Percentiles rank a stretch among this genome's conserved stretches.
Conservation (phyloP, 2,888 invertebrate genomes). For the Ochropacha duplaris region DNA sequence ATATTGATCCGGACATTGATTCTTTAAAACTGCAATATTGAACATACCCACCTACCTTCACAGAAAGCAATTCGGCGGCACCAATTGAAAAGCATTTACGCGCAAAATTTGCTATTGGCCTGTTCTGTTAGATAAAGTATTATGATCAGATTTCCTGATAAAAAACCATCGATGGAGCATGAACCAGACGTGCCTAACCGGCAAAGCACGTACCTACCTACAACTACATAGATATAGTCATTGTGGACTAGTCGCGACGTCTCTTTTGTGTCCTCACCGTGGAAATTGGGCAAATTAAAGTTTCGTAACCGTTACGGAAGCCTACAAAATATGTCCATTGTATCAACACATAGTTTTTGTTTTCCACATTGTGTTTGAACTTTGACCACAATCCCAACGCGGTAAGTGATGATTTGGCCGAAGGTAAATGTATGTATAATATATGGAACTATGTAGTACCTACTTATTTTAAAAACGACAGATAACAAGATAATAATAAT, state of each 20-base stretch:
- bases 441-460: no score
- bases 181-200: slow-evolving; percentile 33
- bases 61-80: background rate
- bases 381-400: no score
- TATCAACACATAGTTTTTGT: slow-evolving; percentile 18
- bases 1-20: background rate
- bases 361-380: no score
- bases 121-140: slow-evolving; percentile 1
- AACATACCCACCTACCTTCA: background rate
- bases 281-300: slow-evolving; percentile 52
- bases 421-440: no score
- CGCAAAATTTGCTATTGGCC: slow-evolving; percentile 1
- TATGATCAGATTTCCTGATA: slow-evolving; percentile 1
- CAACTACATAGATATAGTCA: slow-evolving; percentile 14
- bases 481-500: background rate
- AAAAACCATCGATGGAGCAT: slow-evolving; percentile 29
- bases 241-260: slow-evolving; percentile 32
- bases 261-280: slow-evolving; percentile 49
- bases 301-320: slow-evolving; percentile 58
- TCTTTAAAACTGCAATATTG: background rate
- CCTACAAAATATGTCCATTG: slow-evolving; percentile 19
- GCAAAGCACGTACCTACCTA: slow-evolving; percentile 35
- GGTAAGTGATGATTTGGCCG: no score
- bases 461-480: background rate
- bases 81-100: background rate